These are phyloP conservation scores for Amyelois transitella DNA, from an alignment of 1,140 invertebrate species.

Conservation along the genomic window DNA sequence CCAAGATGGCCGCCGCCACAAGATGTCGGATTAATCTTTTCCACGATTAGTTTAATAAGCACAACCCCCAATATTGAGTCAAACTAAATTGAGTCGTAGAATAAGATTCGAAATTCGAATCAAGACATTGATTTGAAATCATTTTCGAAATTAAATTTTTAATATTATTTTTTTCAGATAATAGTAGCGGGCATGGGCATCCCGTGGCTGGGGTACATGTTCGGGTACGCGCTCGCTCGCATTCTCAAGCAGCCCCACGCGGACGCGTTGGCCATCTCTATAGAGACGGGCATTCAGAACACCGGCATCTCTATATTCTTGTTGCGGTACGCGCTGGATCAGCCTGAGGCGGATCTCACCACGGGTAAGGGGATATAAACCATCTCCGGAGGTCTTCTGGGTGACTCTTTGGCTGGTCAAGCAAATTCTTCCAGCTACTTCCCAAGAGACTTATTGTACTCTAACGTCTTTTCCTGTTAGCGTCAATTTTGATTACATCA, in stretches of 20 bases:
- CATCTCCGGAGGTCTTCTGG: not conserved
- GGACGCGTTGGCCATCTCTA: slow-evolving; percentile 89
- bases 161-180: slow-evolving; percentile 75
- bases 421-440: too few relatives aligned
- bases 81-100: too few relatives aligned
- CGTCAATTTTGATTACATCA: too few relatives aligned
- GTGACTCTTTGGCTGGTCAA: too few relatives aligned
- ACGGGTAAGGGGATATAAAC: slow-evolving; percentile 74
- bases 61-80: too few relatives aligned
- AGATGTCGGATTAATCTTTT: too few relatives aligned
- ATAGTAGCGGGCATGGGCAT: slow-evolving; percentile 87
- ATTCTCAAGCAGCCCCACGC: slow-evolving; percentile 77
- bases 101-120: too few relatives aligned
- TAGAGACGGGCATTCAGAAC: slow-evolving; percentile 97
- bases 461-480: too few relatives aligned
- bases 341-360: slow-evolving; percentile 87
- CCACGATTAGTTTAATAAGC: too few relatives aligned
- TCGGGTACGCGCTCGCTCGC: slow-evolving; percentile 80
- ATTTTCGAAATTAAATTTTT: not conserved
- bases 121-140: too few relatives aligned
- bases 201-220: slow-evolving; percentile 90
- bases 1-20: too few relatives aligned
- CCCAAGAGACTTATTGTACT: not conserved
- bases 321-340: slow-evolving; percentile 80
- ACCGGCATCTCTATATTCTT: slow-evolving; percentile 94